Base-by-base conservation (phyloP, 2,888 invertebrate genomes). In the Lysandra coridon region DNA sequence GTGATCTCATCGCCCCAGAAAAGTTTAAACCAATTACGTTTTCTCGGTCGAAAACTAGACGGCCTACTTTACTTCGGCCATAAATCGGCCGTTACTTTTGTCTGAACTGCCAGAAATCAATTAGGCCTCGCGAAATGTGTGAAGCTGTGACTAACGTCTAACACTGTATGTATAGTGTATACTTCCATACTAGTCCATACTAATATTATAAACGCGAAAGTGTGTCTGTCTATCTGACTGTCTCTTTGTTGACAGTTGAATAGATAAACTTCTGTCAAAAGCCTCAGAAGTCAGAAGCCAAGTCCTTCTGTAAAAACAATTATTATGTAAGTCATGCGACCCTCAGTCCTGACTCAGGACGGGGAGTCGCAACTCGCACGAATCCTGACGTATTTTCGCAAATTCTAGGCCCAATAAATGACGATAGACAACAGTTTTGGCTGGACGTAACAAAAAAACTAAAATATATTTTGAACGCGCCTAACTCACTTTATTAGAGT, bases 1-100 rank as follows among this genome's bases (percentile, higher is more conserved):
- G 88, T 94, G 93, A 94, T 91, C 90, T 93, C 93, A 94, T 91
- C 91, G 92, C 84, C 88, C 91, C 87, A 90, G 89, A 92, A 92
- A 92, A 92, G 90, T 90, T 91, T 90, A 89, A 89, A 90, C 87
- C 92, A 93, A 93, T 93, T 91, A 87, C 89, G 88, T 90, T 92
- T 92, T 92, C 91, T 89, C 87, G 84, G 86, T 83, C 88, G 86
- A 76, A 88, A 88, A 86, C 88, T 89, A 88, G 89, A 88, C 87
- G 92, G 80, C 86, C 91, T 86, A 90, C 83, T 89, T 91, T 88
- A 86, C 85, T 87, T 86, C 84, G 85, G 86, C 85, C 60, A 74
- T 60, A 73, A 57, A 33, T 73, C 40, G 60, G 40, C 57, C 73
- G 60, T 73, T 60, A 62, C 62, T 73, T 73, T 73, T 53, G 73